Evolutionary conservation across 2,797 vertebrate genomes (phyloP).

Genomic region (Microctenopoma steveboyesi): DNA sequence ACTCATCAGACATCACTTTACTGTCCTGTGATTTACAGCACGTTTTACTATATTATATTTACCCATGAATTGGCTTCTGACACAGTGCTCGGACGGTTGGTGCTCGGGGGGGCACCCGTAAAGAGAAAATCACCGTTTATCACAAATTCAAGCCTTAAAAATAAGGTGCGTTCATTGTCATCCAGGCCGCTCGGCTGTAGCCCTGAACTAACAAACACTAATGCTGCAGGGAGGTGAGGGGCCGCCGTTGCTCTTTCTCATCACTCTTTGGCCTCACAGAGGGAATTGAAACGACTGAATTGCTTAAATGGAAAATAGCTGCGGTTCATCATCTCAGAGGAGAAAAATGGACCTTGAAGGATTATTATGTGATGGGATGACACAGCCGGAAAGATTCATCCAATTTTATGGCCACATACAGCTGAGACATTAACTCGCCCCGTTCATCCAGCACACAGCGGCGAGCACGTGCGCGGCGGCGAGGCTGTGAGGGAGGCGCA

Average conservation of each 20-base stretch:
- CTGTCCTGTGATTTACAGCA: too few relatives aligned
- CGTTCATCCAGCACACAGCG: conserved; percentile 37
- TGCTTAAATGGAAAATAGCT: conserved; percentile 45
- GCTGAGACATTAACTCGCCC: conserved; percentile 45
- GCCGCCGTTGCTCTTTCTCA: neutral
- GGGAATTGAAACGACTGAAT: conserved; percentile 26
- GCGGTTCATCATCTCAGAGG: conserved; percentile 19
- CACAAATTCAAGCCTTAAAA: too few relatives aligned
- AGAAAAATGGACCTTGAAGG: conserved; percentile 48
- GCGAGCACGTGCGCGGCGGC: neutral
- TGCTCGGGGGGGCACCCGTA: too few relatives aligned
- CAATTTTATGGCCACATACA: conserved; percentile 57
- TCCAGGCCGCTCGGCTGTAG: neutral
- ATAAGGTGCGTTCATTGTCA: too few relatives aligned
- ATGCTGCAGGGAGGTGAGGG: neutral
- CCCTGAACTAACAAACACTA: neutral
- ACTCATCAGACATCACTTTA: too few relatives aligned
- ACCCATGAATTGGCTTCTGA: too few relatives aligned
- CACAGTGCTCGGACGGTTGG: too few relatives aligned
- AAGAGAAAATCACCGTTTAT: too few relatives aligned
- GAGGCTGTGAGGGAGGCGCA: too few relatives aligned
- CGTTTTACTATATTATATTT: too few relatives aligned
- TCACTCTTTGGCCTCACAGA: neutral
- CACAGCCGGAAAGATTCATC: conserved; percentile 60
- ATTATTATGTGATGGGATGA: conserved; percentile 56